phyloP scores from a whole-genome alignment of 2,797 vertebrate genomes.

The Menidia menidia region DNA sequence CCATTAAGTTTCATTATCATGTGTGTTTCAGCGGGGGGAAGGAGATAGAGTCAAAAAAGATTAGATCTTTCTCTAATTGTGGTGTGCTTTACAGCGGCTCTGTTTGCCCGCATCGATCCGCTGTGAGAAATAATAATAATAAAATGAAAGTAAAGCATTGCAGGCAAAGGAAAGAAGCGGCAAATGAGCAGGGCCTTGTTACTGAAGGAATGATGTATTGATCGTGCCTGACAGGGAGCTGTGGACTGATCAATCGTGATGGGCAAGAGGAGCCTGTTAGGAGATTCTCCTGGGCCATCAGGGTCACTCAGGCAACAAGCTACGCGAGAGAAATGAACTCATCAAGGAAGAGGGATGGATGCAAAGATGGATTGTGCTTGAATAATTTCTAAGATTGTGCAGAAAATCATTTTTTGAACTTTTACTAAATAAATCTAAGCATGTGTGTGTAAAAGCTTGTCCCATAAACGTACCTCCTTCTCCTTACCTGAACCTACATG shows the following conservation, averaged over 20 bases:
- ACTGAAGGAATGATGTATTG: slow-evolving; percentile 96
- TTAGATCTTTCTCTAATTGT: slow-evolving; percentile 88
- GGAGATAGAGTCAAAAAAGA: slow-evolving; percentile 78
- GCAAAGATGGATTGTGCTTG: slow-evolving; percentile 51
- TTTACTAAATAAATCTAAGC: slow-evolving; percentile 2
- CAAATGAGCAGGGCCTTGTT: slow-evolving; percentile 78
- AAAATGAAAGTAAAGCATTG: slow-evolving; percentile 86
- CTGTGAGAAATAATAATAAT: slow-evolving; percentile 85
- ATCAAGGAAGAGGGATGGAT: slow-evolving; percentile 73
- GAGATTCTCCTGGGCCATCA: slow-evolving; percentile 82
- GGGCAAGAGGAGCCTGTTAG: slow-evolving; percentile 83
- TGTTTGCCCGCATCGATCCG: slow-evolving; percentile 87
- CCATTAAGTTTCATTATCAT: slow-evolving; percentile 81
- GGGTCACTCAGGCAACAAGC: slow-evolving; percentile 85
- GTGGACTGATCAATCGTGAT: slow-evolving; percentile 88
- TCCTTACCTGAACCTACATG: slow-evolving; percentile 9
- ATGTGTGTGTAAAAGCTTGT: slow-evolving; percentile 22
- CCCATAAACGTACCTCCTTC: not conserved
- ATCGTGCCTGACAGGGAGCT: slow-evolving; percentile 89
- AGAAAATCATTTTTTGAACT: slow-evolving; percentile 23
- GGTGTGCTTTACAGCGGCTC: slow-evolving; percentile 87
- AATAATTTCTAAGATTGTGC: slow-evolving; percentile 36
- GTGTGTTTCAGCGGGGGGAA: slow-evolving; percentile 66
- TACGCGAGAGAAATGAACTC: slow-evolving; percentile 85
- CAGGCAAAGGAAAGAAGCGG: slow-evolving; percentile 72